These are phyloP conservation scores for Botia kubotai DNA, from an alignment of 2,797 vertebrate genomes.

Conservation along the genomic window DNA sequence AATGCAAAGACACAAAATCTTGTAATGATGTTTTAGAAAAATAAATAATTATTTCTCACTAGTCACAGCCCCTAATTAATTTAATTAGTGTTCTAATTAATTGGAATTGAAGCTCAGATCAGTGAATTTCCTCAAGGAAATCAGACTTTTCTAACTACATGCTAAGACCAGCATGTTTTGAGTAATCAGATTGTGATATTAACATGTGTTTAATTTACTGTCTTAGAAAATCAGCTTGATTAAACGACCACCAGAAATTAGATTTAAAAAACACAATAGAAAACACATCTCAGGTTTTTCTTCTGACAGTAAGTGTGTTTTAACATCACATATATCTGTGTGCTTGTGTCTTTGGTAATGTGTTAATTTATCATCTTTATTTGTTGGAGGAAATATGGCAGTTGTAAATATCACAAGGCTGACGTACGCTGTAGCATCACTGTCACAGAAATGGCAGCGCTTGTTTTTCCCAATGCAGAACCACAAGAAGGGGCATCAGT, in stretches of 20 bases:
- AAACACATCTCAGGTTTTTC: neutral
- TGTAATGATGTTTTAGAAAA: neutral
- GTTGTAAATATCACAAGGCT: constrained; percentile 23
- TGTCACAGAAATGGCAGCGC: neutral
- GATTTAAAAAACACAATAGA: neutral
- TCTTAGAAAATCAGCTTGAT: constrained; percentile 13
- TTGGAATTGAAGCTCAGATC: constrained; percentile 8
- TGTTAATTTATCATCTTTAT: constrained; percentile 9
- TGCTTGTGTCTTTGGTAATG: constrained; percentile 15
- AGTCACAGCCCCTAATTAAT: constrained; percentile 16
- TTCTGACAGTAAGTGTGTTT: neutral
- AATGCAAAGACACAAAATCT: neutral
- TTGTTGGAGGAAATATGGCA: constrained; percentile 1
- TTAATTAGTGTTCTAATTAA: constrained; percentile 22
- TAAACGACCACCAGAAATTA: neutral
- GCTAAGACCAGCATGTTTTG: neutral
- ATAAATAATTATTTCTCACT: constrained; percentile 8
- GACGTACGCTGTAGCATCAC: constrained; percentile 25
- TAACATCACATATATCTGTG: neutral
- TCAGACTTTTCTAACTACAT: constrained; percentile 23
- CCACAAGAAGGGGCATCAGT: constrained; percentile 13
- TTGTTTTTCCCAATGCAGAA: constrained; percentile 20
- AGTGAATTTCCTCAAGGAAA: constrained; percentile 26
- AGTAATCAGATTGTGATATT: constrained; percentile 6
- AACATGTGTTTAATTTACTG: constrained; percentile 20